Evolutionary conservation across 2,113 vertebrate species (phyloP).

Genomic region (Neopipo cinnamomea): DNA sequence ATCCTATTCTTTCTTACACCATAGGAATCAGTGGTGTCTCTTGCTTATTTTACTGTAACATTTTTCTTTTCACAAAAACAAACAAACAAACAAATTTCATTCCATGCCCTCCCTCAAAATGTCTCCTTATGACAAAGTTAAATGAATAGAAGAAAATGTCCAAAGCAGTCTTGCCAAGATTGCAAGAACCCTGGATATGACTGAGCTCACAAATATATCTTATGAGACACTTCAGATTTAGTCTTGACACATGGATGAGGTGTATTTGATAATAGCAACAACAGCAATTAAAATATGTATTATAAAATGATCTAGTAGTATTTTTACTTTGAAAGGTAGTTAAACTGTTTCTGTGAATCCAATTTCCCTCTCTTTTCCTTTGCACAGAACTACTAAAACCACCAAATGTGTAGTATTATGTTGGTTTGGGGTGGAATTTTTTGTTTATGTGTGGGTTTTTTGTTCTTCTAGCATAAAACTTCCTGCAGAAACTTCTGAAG

Average conservation of each 20-base stretch:
- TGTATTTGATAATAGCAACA: background rate
- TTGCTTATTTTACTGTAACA: background rate
- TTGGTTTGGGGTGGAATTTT: background rate
- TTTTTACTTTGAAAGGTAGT: background rate
- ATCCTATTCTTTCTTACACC: background rate
- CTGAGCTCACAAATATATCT: background rate
- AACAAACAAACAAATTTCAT: background rate
- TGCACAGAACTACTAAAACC: background rate
- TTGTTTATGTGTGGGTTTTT: background rate
- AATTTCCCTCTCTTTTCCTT: background rate
- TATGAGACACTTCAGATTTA: background rate
- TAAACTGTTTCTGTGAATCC: background rate
- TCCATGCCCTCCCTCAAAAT: background rate
- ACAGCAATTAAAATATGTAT: background rate
- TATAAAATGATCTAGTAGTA: background rate
- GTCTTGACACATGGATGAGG: background rate
- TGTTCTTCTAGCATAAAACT: background rate
- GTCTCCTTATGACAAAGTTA: background rate
- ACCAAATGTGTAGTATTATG: background rate
- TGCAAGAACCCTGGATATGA: background rate
- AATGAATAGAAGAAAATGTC: background rate
- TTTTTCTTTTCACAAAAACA: background rate
- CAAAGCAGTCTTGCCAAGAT: background rate
- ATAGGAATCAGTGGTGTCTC: background rate
- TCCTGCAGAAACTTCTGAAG: constrained; percentile 12